phyloP scores from a whole-genome alignment of 2,888 invertebrate genomes.

The Noctua fimbriata region DNA sequence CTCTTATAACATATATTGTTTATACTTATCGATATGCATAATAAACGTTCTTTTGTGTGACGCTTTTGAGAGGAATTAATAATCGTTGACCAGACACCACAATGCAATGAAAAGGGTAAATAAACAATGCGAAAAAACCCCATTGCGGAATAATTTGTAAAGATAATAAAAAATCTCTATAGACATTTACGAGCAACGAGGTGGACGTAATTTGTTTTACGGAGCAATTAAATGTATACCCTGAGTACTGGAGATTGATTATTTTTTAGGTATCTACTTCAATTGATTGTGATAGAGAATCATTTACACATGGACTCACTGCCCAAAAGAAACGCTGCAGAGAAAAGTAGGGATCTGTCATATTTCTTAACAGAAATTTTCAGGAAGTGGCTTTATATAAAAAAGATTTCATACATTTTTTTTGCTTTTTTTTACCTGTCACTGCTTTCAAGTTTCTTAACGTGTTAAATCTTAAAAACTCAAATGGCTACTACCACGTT shows the following conservation, averaged over 20 bases:
- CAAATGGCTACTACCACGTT: background rate
- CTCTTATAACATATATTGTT: conserved; percentile 38
- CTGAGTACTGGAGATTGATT: conserved; percentile 11
- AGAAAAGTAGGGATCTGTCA: background rate
- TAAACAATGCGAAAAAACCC: conserved; percentile 48
- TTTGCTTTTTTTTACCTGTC: too few species aligned
- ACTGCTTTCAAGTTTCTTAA: background rate
- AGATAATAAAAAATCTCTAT: conserved; percentile 65
- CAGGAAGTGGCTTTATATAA: background rate
- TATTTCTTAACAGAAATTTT: background rate
- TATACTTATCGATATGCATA: conserved; percentile 34
- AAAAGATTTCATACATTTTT: too few species aligned
- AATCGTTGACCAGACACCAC: conserved; percentile 51
- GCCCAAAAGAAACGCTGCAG: background rate
- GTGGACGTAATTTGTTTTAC: conserved; percentile 69
- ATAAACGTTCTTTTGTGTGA: conserved; percentile 23
- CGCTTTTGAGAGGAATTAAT: conserved; percentile 53
- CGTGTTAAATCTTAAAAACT: background rate
- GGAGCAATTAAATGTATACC: conserved; percentile 63
- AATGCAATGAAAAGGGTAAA: conserved; percentile 59
- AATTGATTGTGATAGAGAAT: conserved; percentile 15
- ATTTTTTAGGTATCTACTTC: conserved; percentile 31
- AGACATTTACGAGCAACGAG: conserved; percentile 67
- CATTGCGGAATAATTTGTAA: conserved; percentile 56
- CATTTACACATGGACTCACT: background rate